These are phyloP conservation scores for Petrocephalus sullivani DNA, from an alignment of 2,797 vertebrate species.

Conservation along the genomic window DNA sequence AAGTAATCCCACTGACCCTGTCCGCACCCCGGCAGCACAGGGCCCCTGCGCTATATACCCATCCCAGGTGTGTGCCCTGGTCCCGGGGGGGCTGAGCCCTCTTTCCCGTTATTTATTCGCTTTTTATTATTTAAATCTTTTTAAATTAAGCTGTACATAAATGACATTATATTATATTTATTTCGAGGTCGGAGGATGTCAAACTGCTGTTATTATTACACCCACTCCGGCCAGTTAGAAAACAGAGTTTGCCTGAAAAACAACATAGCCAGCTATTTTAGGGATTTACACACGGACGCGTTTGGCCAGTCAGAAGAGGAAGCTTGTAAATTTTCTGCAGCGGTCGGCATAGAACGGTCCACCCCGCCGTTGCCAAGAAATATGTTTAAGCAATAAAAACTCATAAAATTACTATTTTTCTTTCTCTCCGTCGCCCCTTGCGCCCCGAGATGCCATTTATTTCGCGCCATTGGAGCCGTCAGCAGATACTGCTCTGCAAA, in stretches of 20 bases:
- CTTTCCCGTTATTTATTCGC: neutral
- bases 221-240: neutral
- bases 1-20: neutral
- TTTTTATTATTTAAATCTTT: neutral
- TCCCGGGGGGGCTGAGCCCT: neutral
- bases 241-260: constrained; percentile 15
- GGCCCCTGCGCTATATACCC: neutral
- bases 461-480: neutral
- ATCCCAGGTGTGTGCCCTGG: neutral
- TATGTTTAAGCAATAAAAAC: constrained; percentile 21
- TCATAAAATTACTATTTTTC: constrained; percentile 19
- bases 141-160: neutral
- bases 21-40: neutral
- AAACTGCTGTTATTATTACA: constrained; percentile 12
- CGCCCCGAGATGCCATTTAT: constrained; percentile 10
- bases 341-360: neutral
- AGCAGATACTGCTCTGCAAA: neutral
- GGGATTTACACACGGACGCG: constrained; percentile 4
- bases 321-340: constrained; percentile 13
- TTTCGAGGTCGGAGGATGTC: constrained; percentile 11
- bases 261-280: constrained; percentile 17
- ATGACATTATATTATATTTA: constrained; percentile 4
- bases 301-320: constrained; percentile 8
- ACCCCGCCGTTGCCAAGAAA: constrained; percentile 15
- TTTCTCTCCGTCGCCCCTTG: neutral